These are phyloP conservation scores for Lapara coniferarum DNA, from an alignment of 2,888 invertebrate genomes.

Conservation along the genomic window DNA sequence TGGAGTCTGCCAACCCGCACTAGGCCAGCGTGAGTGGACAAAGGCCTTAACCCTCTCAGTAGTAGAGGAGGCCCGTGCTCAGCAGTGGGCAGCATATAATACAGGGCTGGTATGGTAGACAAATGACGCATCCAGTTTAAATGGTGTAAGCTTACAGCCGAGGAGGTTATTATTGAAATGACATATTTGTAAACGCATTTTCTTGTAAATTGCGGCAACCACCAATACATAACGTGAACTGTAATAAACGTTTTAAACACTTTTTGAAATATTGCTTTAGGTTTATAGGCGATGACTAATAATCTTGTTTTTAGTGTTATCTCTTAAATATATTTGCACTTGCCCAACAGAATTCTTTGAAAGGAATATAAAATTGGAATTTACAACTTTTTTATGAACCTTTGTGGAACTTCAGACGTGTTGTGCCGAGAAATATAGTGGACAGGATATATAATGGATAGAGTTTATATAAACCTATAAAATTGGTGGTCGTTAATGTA, in stretches of 20 bases:
- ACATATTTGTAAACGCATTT: not conserved
- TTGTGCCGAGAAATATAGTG: not conserved
- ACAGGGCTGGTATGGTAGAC: too few species aligned
- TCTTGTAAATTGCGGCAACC: not conserved
- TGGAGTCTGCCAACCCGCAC: too few species aligned
- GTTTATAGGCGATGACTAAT: constrained; percentile 21
- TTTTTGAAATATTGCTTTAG: constrained; percentile 22
- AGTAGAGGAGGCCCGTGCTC: too few species aligned
- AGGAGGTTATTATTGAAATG: too few species aligned
- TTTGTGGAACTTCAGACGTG: not conserved
- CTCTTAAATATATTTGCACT: constrained; percentile 8
- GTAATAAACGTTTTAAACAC: constrained; percentile 22
- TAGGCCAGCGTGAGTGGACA: too few species aligned
- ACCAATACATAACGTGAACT: constrained; percentile 1
- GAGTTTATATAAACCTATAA: too few species aligned
- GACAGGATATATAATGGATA: too few species aligned
- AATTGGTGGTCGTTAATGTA: too few species aligned
- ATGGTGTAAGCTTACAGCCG: too few species aligned
- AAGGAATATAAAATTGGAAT: not conserved
- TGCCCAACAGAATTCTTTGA: not conserved
- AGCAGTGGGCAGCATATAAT: too few species aligned
- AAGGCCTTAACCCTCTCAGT: too few species aligned
- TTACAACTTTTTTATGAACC: not conserved
- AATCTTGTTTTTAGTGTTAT: not conserved
- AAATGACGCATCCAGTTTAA: too few species aligned